Evolutionary conservation across 2,113 vertebrate genomes (phyloP).

Genomic region (Mugil cephalus): DNA sequence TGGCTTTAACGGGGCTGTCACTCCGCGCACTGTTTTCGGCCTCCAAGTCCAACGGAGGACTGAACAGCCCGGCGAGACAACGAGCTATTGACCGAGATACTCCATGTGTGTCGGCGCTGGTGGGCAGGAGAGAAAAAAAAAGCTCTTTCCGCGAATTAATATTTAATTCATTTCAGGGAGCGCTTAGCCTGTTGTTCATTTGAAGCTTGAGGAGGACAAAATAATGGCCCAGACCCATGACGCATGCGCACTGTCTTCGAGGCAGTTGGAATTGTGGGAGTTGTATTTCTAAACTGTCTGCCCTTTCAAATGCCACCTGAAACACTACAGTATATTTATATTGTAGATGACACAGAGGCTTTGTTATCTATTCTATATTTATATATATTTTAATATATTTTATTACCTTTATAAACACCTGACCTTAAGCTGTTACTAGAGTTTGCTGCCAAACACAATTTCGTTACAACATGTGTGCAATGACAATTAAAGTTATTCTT

Average conservation of each 20-base stretch:
- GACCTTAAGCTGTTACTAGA: too few relatives aligned
- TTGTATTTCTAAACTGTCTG: conserved; percentile 73
- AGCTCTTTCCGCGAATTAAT: conserved; percentile 61
- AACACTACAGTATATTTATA: too few relatives aligned
- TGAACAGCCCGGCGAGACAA: conserved; percentile 60
- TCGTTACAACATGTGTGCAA: too few relatives aligned
- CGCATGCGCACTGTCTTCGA: conserved; percentile 67
- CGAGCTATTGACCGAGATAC: conserved; percentile 63
- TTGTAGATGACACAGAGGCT: too few relatives aligned
- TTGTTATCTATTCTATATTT: too few relatives aligned
- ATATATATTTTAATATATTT: too few relatives aligned
- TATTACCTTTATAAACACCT: too few relatives aligned
- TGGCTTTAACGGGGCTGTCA: conserved; percentile 78
- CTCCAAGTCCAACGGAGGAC: conserved; percentile 72
- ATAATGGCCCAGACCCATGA: conserved; percentile 73
- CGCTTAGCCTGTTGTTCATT: conserved; percentile 78
- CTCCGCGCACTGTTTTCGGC: conserved; percentile 79
- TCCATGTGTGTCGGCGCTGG: conserved; percentile 69
- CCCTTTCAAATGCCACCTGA: too few relatives aligned
- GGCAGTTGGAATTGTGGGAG: conserved; percentile 66
- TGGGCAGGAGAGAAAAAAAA: conserved; percentile 4
- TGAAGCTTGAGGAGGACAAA: conserved; percentile 81
- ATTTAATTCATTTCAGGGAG: conserved; percentile 76
- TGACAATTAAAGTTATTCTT: too few relatives aligned
- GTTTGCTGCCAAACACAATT: too few relatives aligned